Evolutionary conservation across 2,113 vertebrate genomes (phyloP).

Genomic region (Ceyx cyanopectus): DNA sequence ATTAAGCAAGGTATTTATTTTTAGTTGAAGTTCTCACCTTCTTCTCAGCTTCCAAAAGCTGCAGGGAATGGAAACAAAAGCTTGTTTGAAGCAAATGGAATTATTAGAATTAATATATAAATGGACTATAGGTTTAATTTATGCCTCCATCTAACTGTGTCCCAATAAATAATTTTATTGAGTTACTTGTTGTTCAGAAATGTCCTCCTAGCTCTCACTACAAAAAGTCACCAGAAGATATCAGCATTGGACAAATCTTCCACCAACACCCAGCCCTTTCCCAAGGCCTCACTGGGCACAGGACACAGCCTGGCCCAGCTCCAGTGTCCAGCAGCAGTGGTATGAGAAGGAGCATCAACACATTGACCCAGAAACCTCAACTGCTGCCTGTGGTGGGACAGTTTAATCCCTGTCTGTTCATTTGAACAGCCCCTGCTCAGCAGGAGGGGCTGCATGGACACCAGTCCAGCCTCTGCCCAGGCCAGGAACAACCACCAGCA

Average conservation of each 20-base stretch:
- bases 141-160: neutral
- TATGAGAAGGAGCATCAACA: neutral
- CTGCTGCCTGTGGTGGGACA: neutral
- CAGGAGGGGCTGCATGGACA: neutral
- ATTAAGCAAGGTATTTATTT: neutral
- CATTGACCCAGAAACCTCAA: neutral
- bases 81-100: neutral
- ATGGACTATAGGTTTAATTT: neutral
- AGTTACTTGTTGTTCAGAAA: neutral
- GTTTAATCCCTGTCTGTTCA: neutral
- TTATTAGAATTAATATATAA: neutral
- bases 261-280: neutral
- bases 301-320: neutral
- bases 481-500: neutral
- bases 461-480: neutral
- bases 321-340: neutral
- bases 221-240: neutral
- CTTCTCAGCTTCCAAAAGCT: neutral
- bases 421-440: neutral
- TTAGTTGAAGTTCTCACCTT: neutral
- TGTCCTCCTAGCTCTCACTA: neutral
- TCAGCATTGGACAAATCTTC: neutral
- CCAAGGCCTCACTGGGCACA: accelerated
- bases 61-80: neutral
- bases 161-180: neutral